Base-by-base conservation (phyloP, 2,113 vertebrate genomes). In the Oenanthe oenanthe region DNA sequence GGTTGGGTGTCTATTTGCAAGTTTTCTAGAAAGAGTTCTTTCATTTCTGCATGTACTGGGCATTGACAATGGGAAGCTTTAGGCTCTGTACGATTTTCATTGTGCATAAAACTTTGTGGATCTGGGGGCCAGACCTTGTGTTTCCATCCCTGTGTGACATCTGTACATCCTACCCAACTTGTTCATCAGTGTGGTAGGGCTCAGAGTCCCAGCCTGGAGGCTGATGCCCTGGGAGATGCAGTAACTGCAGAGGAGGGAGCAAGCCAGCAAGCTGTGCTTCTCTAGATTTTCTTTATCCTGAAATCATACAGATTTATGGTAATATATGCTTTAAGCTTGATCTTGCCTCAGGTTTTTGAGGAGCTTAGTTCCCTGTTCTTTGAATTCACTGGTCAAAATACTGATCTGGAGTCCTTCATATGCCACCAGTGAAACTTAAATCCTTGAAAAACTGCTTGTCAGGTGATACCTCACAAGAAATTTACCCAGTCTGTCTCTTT, bases 361-460 rank as follows among this genome's bases (percentile, higher is more conserved):
- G 38, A 66, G 63, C 42, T 94, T 77, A 68, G 20, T 62, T 92
- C 14, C 17, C 34, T 62, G 6, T 3, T 78, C 68, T 74, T 74
- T 60, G 61, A 40, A 70, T 77, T 93, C 18, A 32, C 34, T 62
- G 36, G 53, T 90, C 36, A 47, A 50, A 72, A 62, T 90, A 34
- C 31, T 85, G 88, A 18, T 29, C 20, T 77, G 42, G 56, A 58
- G 26, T 70, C 58, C 38, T 91, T 84, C 38, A 6, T 86, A 13
- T 77, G 28, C 63, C 32, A 56, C 26, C 34, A 31, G 48, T 60
- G 73, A 56, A 22, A 36, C 48, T 74, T 51, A 74, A 48, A 38
- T 89, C 53, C 70, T 85, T 85, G 51, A 50, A 79, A 91, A 92
- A 50, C n/a, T 67, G 22, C n/a, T 48, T 68, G 57, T 61, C 67